Evolutionary conservation across 1,140 invertebrate genomes (phyloP), one percentile per base, ranked within the genome.

Genomic region (Trachelipus rathkii): DNA sequence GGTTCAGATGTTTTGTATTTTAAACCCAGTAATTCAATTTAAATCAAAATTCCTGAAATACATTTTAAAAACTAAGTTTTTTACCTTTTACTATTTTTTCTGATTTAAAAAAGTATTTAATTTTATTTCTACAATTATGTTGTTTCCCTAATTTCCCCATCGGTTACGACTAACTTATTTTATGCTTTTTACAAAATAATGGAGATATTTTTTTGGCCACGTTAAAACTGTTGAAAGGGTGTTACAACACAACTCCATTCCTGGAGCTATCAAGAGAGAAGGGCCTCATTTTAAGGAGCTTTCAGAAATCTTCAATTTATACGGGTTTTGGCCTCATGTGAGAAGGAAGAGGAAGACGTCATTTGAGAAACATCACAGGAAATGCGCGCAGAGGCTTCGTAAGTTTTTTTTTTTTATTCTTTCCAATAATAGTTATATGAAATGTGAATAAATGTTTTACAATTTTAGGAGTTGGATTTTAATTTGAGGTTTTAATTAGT

Each of bases 181-280:
- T 75, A 70, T 43, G 11, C 74, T 23, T 70, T 74, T 9, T 46
- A 10, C 9, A 78, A 78, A 53, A 21, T 75, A 15, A 78, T 76
- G 44, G 77, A 78, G 44, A 78, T 76, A 43, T 60, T 78, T 15
- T 75, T 60, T 24, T n/a, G n/a, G 77, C 74, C 7, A 78, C 75
- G 71, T 75, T 78, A n/a, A 78, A 78, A 44, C 71, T 74, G 13
- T 78, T 76, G 77, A 78, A 69, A 78, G 75, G 70, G 70, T 70
- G 24, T 74, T 75, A 33, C 66, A 70, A 6, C 77, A 78, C 43
- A 78, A 78, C 67, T 75, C 74, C n/a, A 46, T 78, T n/a, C 74
- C 77, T 53, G 77, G 77, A 70, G 77, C 77, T 10, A 78, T 78
- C 21, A 72, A 72, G 7, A 44, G 77, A 46, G 74, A 78, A 71